Evolutionary conservation across 1,140 invertebrate species (phyloP), one percentile per base, ranked within the genome.

Genomic region (Antheraea mylitta): DNA sequence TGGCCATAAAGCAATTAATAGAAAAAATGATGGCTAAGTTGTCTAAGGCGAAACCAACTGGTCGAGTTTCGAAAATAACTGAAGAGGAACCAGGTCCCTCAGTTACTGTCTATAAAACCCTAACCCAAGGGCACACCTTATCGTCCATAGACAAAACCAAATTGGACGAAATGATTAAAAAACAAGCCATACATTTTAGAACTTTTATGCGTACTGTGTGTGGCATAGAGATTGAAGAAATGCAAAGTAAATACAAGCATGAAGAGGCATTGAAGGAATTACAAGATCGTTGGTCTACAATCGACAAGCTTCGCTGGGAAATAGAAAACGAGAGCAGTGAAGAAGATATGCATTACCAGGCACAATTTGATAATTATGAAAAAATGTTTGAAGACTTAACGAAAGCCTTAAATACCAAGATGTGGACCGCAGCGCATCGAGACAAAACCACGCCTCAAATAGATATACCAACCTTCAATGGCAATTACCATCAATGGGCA

Each of bases 261-360:
- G 62, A 69, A 22, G 68, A 69, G 30, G 48, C 36, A 18, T 18
- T 18, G n/a, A n/a, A n/a, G n/a, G n/a, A n/a, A n/a, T n/a, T n/a
- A n/a, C n/a, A n/a, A n/a, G n/a, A n/a, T n/a, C 13, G 61, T 5
- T 69, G 68, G 68, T 3, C 22, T 10, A 30, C 62, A n/a, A 63
- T 69, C 4, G 68, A 69, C 18, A 36, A 61, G 9, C 30, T 69
- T 4, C 68, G 64, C 19, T 69, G 68, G 68, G 68, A 64, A 19
- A 64, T 69, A 10, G 68, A 69, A 18, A 53, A 19, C 13, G 68
- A 69, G 18, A 6, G 8, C 8, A n/a, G n/a, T n/a, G n/a, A n/a
- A n/a, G n/a, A n/a, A n/a, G n/a, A n/a, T n/a, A n/a, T n/a, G n/a
- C n/a, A 36, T 11, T 69, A 69, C 45, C 22, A 59, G 38, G 45